Conservation (phyloP, 2,888 invertebrate species). For the Dasysyrphus tricinctus region DNA sequence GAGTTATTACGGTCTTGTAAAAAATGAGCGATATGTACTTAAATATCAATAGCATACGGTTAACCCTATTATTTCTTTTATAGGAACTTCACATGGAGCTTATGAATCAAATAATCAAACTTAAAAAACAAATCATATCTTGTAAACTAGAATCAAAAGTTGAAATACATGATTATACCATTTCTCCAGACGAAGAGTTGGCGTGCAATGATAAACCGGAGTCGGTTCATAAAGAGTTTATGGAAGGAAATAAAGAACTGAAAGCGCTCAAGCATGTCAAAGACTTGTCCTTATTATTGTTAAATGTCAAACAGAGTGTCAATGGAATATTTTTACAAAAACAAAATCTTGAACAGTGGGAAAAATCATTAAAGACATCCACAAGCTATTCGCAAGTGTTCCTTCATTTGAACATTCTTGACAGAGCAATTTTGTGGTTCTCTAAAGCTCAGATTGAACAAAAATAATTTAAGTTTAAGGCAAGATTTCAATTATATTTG, state of each 20-base stretch:
- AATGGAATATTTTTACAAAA: not conserved
- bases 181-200: not conserved
- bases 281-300: not conserved
- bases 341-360: not conserved
- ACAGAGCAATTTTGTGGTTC: not conserved
- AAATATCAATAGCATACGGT: no score
- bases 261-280: not conserved
- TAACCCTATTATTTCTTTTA: not conserved
- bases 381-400: constrained; percentile 2
- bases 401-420: not conserved
- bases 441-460: not conserved
- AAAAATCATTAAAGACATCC: not conserved
- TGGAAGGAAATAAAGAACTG: not conserved
- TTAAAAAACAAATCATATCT: not conserved
- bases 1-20: no score
- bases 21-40: no score
- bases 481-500: no score
- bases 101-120: not conserved
- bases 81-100: not conserved
- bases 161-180: not conserved
- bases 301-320: not conserved
- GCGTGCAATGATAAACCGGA: no score
- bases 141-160: not conserved
- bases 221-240: no score
- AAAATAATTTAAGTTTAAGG: no score